Evolutionary conservation across 2,888 invertebrate genomes (phyloP), one percentile per base, ranked within the genome.

Genomic region (Mongoloraphidia duomilia): DNA sequence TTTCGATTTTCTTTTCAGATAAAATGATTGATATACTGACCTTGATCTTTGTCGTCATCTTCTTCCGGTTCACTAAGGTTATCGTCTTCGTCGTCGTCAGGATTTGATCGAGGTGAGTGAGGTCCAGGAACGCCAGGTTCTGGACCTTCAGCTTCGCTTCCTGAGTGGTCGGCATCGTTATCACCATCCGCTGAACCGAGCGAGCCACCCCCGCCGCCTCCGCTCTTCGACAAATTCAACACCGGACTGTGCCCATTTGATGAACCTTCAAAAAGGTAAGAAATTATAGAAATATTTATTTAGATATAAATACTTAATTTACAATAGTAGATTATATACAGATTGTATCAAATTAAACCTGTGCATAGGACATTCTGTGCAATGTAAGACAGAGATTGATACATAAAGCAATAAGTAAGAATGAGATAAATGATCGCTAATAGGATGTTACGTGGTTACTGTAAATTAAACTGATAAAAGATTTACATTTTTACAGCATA

Each of bases 201-300:
- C 41, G 79, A 79, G 63, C 62, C 69, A 61, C 87, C 86, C 55
- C 85, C 87, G 53, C 83, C 83, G 62, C 70, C 83, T 47, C 87
- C 89, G 50, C 87, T 88, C 71, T 92, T 92, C 49, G 92, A 91
- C 51, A 93, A 75, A 72, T 92, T 92, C 61, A 92, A 71, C 57
- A 92, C 90, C 53, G 92, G 92, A 80, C 91, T 92, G 73, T 89
- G 89, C 49, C 87, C 86, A 61, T 84, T 86, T 55, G 90, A 87
- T 52, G 90, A 90, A 58, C 83, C 85, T 84, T 73, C 57, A 72
- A 71, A 56, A 57, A 58, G 44, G 51, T 46, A 50, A 53, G 50
- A 51, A 47, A 39, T 39, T 49, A 48, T 34, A 42, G 17, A 34
- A 34, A 37, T 37, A 36, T 38, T 2, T n/a, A 38, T 38, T n/a